phyloP scores from a whole-genome alignment of 2,888 invertebrate species.

The Thecocarcelia acutangulata region DNA sequence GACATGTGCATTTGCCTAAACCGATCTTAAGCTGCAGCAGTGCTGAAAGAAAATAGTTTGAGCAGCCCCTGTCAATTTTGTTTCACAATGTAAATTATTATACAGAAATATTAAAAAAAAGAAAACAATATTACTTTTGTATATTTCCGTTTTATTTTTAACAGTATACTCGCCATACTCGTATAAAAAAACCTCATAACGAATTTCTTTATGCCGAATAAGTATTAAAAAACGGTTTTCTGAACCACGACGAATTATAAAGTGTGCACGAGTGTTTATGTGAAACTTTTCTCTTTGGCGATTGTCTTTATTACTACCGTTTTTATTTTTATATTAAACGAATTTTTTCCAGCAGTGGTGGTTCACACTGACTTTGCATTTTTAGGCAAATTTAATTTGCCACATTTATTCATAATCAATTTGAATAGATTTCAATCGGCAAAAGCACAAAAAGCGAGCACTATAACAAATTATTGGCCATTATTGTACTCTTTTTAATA shows the following conservation, averaged over 20 bases:
- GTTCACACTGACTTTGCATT: slow-evolving; percentile 54
- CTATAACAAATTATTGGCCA: slow-evolving; percentile 16
- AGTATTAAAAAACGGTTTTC: slow-evolving; percentile 27
- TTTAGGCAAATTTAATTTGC: slow-evolving; percentile 39
- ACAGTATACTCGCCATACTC: neutral
- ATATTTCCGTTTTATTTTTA: slow-evolving; percentile 30
- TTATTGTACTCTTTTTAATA: neutral
- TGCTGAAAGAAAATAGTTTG: slow-evolving; percentile 31
- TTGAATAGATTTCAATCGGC: slow-evolving; percentile 7
- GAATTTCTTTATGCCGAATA: slow-evolving; percentile 53
- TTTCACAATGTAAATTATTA: slow-evolving; percentile 45
- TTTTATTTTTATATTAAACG: slow-evolving; percentile 14
- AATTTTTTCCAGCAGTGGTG: slow-evolving; percentile 18
- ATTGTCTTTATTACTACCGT: slow-evolving; percentile 36
- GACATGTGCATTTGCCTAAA: slow-evolving; percentile 54
- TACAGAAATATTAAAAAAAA: too few relatives aligned
- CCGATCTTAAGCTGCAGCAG: slow-evolving; percentile 5
- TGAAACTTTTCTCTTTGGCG: slow-evolving; percentile 27
- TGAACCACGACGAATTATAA: slow-evolving; percentile 54
- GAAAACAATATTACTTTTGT: slow-evolving; percentile 18
- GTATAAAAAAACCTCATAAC: slow-evolving; percentile 43
- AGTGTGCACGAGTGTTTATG: slow-evolving; percentile 39
- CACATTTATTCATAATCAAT: slow-evolving; percentile 42
- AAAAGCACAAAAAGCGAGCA: neutral
- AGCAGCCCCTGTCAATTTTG: slow-evolving; percentile 39